These are phyloP conservation scores for Trichoplusia ni DNA, from an alignment of 1,140 invertebrate species.

Conservation along the genomic window DNA sequence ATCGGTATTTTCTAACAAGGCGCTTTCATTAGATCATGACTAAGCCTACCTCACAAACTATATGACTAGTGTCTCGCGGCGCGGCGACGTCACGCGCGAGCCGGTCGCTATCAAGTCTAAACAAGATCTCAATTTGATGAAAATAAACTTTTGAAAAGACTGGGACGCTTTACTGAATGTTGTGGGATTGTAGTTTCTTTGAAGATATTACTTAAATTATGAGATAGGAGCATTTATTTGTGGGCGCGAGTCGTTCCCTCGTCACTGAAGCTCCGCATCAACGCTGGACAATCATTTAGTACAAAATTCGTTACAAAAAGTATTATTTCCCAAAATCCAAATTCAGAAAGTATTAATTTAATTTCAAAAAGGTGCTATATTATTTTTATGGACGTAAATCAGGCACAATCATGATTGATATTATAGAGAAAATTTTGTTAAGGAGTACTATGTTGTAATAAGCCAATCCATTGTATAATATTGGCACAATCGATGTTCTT, in stretches of 20 bases:
- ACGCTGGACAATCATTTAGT: slow-evolving; percentile 71
- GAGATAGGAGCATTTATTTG: slow-evolving; percentile 78
- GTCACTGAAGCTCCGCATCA: slow-evolving; percentile 49
- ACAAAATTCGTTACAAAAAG: slow-evolving; percentile 78
- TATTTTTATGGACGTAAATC: slow-evolving; percentile 48
- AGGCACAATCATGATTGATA: slow-evolving; percentile 54
- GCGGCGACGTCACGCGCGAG: slow-evolving; percentile 39
- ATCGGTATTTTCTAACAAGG: slow-evolving; percentile 82
- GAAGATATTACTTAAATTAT: slow-evolving; percentile 80
- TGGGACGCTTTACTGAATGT: slow-evolving; percentile 82
- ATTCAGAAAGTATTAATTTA: slow-evolving; percentile 78
- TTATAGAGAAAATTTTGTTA: slow-evolving; percentile 33
- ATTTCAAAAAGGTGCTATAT: slow-evolving; percentile 66
- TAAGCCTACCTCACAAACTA: slow-evolving; percentile 81
- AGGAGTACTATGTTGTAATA: slow-evolving; percentile 28
- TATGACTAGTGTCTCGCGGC: slow-evolving; percentile 59
- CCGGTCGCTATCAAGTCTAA: slow-evolving; percentile 75
- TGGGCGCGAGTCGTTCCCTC: slow-evolving; percentile 52
- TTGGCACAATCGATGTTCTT: slow-evolving; percentile 72
- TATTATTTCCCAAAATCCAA: slow-evolving; percentile 79
- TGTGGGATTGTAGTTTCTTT: slow-evolving; percentile 80
- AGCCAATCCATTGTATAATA: slow-evolving; percentile 38
- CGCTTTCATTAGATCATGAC: slow-evolving; percentile 81
- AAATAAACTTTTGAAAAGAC: slow-evolving; percentile 81
- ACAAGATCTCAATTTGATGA: slow-evolving; percentile 82